These are phyloP conservation scores for Pterobdella sp. DNA, from an alignment of 2,888 invertebrate species.

Conservation along the genomic window DNA sequence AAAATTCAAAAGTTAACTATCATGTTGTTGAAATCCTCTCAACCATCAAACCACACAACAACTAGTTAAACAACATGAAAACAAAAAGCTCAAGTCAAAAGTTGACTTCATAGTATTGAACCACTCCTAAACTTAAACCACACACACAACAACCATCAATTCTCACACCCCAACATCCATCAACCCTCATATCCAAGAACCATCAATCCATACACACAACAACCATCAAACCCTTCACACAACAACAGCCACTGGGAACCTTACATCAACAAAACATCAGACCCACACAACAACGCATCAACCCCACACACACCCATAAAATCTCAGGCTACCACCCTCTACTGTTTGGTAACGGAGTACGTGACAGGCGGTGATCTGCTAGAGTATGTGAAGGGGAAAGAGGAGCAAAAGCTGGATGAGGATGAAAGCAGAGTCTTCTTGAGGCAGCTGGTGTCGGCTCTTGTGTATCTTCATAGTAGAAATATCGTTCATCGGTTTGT, in stretches of 20 bases:
- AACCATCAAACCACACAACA: no score
- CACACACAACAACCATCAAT: no score
- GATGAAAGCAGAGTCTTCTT: slow-evolving; percentile 57
- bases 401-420: slow-evolving; percentile 57
- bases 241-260: not conserved
- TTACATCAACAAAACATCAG: not conserved
- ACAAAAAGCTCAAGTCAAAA: no score
- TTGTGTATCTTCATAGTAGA: slow-evolving; percentile 62
- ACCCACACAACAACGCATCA: not conserved
- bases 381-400: slow-evolving; percentile 59
- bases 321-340: slow-evolving; percentile 62
- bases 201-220: no score
- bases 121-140: no score
- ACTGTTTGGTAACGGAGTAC: slow-evolving; percentile 68
- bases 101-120: no score
- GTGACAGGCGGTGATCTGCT: slow-evolving; percentile 67
- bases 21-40: no score
- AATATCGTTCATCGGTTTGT: slow-evolving; percentile 64
- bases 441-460: slow-evolving; percentile 63
- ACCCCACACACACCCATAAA: not conserved
- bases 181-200: no score
- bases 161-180: no score
- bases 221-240: no score
- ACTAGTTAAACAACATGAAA: no score
- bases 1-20: no score